Conservation (phyloP, 2,797 vertebrate genomes). For the Pseudochirops corinnae region DNA sequence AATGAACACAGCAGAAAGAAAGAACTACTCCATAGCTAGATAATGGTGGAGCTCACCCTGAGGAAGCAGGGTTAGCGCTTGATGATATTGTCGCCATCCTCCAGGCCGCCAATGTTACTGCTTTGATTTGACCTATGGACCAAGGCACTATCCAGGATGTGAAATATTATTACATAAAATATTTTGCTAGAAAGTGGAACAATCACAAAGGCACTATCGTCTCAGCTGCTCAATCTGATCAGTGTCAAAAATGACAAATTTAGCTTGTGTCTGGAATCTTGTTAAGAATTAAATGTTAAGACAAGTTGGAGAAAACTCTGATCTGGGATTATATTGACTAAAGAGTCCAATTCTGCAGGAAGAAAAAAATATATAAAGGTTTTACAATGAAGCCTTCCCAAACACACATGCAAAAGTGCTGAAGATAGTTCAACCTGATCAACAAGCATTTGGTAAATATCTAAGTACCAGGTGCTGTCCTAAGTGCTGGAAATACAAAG, state of each 20-base stretch:
- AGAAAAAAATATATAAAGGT: not conserved
- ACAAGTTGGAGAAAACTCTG: slow-evolving; percentile 3
- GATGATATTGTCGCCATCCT: slow-evolving; percentile 12
- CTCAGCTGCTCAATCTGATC: not conserved
- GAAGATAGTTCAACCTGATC: not conserved
- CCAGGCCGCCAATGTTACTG: not conserved
- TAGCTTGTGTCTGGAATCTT: slow-evolving; percentile 43
- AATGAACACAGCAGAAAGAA: not conserved
- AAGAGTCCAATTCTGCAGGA: not conserved
- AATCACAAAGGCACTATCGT: not conserved
- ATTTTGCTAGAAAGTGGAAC: slow-evolving; percentile 27
- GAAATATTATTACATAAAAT: slow-evolving; percentile 48
- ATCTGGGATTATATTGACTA: not conserved
- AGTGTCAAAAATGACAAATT: slow-evolving; percentile 22
- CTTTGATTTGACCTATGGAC: slow-evolving; percentile 18
- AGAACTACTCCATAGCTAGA: not conserved
- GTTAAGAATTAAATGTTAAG: slow-evolving; percentile 39
- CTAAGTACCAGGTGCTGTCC: not conserved
- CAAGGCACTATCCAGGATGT: slow-evolving; percentile 22
- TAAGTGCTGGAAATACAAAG: not conserved
- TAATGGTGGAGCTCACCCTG: not conserved
- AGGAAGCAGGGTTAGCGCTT: not conserved
- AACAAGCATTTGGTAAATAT: not conserved
- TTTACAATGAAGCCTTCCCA: not conserved
- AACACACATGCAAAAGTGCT: not conserved